Evolutionary conservation across 2,113 vertebrate species (phyloP).

Genomic region (Psephotus haematonotus): DNA sequence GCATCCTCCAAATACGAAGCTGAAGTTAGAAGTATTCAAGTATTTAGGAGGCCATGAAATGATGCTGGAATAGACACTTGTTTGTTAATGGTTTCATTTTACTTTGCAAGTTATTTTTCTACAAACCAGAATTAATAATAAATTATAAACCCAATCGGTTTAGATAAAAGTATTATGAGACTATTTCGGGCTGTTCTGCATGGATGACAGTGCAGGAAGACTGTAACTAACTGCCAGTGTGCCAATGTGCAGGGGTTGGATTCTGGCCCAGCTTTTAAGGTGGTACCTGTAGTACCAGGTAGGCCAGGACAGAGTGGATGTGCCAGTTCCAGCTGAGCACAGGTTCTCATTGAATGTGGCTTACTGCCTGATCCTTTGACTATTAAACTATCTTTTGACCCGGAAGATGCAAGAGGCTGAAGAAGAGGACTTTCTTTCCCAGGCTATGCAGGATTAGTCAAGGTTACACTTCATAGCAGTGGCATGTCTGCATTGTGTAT

Average conservation of each 20-base stretch:
- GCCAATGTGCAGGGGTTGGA: background rate
- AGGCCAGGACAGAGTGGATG: background rate
- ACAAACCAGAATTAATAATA: slow-evolving; percentile 9
- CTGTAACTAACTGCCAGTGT: background rate
- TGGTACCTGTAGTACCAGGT: background rate
- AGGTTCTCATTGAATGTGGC: background rate
- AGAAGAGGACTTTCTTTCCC: background rate
- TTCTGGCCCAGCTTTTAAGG: background rate
- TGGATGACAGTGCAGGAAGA: background rate
- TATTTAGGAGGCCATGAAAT: background rate
- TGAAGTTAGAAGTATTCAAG: background rate
- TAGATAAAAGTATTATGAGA: slow-evolving; percentile 18
- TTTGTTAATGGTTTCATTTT: background rate
- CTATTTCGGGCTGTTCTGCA: slow-evolving; percentile 15
- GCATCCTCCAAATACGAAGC: background rate
- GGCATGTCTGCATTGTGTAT: background rate
- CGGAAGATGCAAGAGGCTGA: background rate
- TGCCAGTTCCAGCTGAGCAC: background rate
- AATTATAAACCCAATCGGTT: background rate
- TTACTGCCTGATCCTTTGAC: background rate
- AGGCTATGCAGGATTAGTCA: background rate
- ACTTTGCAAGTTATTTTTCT: slow-evolving; percentile 5
- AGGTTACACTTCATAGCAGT: background rate
- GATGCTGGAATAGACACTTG: background rate
- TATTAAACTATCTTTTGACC: background rate